Base-by-base conservation (phyloP, 2,797 vertebrate genomes). In the Megalops cyprinoides region DNA sequence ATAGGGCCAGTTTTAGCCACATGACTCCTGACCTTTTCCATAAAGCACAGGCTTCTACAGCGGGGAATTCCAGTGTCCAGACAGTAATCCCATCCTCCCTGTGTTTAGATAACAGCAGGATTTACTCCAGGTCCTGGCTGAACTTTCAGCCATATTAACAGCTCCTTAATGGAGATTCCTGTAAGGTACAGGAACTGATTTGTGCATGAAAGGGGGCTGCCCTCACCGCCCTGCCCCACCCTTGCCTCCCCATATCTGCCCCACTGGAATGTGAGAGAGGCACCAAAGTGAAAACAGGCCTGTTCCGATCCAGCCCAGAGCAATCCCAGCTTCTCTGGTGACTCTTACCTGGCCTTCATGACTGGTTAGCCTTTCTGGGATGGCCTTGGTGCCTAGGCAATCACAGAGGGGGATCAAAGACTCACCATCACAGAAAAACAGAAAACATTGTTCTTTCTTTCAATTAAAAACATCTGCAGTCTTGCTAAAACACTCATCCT, bases 121-220 rank as follows among this genome's bases (percentile, higher is more conserved):
- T 55, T 81, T 86, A 88, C 85, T 85, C 87, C 34, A 76, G 84
- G 87, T 85, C 86, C 82, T 82, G 81, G 85, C 82, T 89, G 88
- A 91, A 88, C 89, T 90, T 89, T 89, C 84, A 87, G 84, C 80
- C 81, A 79, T 78, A 77, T 82, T 83, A 79, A 42, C 69, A 3
- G 37, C 79, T 78, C 84, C 18, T 14, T 81, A 82, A 79, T 84
- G 48, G 4, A 81, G 79, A 74, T 67, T 80, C 74, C 44, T 48
- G 44, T 74, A 48, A 80, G 44, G 53, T 4, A n/a, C 53, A 37
- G 4, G 23, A 62, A 4, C 42, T 42, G 46, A 62, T 75, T 48
- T 75, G 42, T 80, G 18, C 42, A 71, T 39, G 34, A 51, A 62
- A 62, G 44, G 5, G 4, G n/a, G 15, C 39, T 44, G 12, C 74